These are phyloP conservation scores for Clangula hyemalis DNA, from an alignment of 2,797 vertebrate genomes.

Conservation along the genomic window DNA sequence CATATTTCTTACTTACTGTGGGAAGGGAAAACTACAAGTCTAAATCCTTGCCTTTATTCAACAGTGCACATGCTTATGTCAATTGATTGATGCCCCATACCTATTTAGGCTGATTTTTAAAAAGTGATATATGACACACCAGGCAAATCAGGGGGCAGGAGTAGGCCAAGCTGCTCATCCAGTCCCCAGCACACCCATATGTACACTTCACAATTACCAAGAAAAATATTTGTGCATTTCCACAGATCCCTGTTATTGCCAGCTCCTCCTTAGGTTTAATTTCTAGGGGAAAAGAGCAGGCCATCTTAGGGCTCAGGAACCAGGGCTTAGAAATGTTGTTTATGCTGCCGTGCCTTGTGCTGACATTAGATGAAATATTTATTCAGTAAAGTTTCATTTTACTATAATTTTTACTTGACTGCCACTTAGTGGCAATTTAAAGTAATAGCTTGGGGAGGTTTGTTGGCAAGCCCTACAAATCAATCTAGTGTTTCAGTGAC, in stretches of 20 bases:
- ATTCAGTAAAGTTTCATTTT: background rate
- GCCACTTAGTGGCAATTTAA: conserved; percentile 74
- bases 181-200: background rate
- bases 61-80: background rate
- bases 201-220: background rate
- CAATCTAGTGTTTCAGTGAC: background rate
- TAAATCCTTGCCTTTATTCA: background rate
- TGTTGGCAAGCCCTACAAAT: background rate
- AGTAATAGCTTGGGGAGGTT: conserved; percentile 38
- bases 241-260: background rate
- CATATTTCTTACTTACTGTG: rapidly evolving
- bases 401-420: conserved; percentile 76
- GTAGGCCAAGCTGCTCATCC: background rate
- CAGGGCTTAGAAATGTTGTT: background rate
- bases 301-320: background rate
- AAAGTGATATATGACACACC: background rate
- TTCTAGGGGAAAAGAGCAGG: background rate
- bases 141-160: background rate
- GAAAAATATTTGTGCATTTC: background rate
- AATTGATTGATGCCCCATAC: background rate
- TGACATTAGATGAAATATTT: background rate
- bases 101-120: background rate
- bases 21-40: background rate
- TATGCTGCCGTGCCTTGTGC: background rate
- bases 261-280: background rate